A percentile compares a stretch with the other conserved stretches of the same genome.
These are phyloP conservation scores for Chymomyza procnemis DNA, from an alignment of 2,888 invertebrate species.

Conservation along the genomic window DNA sequence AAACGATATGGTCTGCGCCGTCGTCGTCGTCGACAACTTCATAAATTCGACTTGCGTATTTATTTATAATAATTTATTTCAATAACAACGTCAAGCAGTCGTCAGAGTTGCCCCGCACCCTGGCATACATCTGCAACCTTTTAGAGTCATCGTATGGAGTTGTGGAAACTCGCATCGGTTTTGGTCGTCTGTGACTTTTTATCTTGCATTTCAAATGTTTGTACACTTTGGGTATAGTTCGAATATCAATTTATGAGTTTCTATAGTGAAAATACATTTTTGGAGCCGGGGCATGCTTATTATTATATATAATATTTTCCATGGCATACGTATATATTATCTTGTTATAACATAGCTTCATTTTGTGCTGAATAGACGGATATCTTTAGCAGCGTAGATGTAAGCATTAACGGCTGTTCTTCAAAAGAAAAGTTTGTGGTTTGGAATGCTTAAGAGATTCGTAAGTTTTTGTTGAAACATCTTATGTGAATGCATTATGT, in stretches of 20 bases:
- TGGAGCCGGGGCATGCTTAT: constrained; percentile 13
- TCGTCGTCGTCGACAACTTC: constrained; percentile 43
- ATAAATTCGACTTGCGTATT: constrained; percentile 72
- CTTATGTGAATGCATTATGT: too few relatives aligned
- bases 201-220: constrained; percentile 44
- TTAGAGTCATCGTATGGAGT: neutral
- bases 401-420: too few relatives aligned
- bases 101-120: neutral
- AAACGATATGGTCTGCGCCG: constrained; percentile 17
- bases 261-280: constrained; percentile 38
- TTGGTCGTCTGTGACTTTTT: constrained; percentile 7
- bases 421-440: too few relatives aligned
- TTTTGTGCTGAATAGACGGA: too few relatives aligned
- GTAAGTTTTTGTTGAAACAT: too few relatives aligned
- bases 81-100: constrained; percentile 56
- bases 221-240: constrained; percentile 42
- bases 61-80: constrained; percentile 75
- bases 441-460: too few relatives aligned
- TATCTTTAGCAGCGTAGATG: too few relatives aligned
- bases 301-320: constrained; percentile 23
- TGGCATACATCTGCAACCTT: constrained; percentile 35
- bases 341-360: too few relatives aligned
- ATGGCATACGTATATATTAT: neutral
- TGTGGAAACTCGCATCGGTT: neutral
- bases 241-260: constrained; percentile 64